These are phyloP conservation scores for Agriotes lineatus DNA, from an alignment of 2,888 invertebrate species.

Conservation along the genomic window DNA sequence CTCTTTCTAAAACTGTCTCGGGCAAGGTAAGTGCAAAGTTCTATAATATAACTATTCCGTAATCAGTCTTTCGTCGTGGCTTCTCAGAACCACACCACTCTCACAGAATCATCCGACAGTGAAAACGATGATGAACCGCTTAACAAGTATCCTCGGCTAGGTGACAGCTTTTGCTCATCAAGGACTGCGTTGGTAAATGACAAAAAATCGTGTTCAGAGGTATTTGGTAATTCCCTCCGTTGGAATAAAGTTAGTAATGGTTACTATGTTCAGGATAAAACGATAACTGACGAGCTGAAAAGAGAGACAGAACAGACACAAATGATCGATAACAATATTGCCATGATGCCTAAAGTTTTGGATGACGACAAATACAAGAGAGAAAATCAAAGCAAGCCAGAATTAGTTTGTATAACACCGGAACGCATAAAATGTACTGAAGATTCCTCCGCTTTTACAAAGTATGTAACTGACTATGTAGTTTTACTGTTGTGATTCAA, in stretches of 20 bases:
- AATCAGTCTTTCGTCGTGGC: conserved; percentile 26
- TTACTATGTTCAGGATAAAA: conserved; percentile 21
- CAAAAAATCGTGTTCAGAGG: conserved; percentile 18
- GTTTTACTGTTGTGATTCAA: not conserved
- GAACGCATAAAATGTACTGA: conserved; percentile 48
- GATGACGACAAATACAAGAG: conserved; percentile 27
- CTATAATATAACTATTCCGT: conserved; percentile 2
- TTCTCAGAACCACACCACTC: conserved; percentile 71
- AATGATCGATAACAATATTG: conserved; percentile 8
- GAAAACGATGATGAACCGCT: conserved; percentile 82
- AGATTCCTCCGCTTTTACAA: conserved; percentile 61
- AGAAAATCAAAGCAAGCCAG: conserved; percentile 24
- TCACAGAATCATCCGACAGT: conserved; percentile 69
- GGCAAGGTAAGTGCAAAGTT: conserved; percentile 66
- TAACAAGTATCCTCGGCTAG: conserved; percentile 79
- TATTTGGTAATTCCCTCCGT: not conserved
- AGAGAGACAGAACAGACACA: conserved; percentile 11
- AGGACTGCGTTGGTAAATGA: not conserved
- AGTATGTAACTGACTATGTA: conserved; percentile 43
- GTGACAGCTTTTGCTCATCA: conserved; percentile 46
- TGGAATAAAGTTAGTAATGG: not conserved
- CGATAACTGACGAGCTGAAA: conserved; percentile 4
- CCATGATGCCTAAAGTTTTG: conserved; percentile 32
- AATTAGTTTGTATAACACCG: conserved; percentile 20
- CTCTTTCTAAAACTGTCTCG: conserved; percentile 77